phyloP scores from a whole-genome alignment of 2,113 vertebrate species.

The Chunga burmeisteri region DNA sequence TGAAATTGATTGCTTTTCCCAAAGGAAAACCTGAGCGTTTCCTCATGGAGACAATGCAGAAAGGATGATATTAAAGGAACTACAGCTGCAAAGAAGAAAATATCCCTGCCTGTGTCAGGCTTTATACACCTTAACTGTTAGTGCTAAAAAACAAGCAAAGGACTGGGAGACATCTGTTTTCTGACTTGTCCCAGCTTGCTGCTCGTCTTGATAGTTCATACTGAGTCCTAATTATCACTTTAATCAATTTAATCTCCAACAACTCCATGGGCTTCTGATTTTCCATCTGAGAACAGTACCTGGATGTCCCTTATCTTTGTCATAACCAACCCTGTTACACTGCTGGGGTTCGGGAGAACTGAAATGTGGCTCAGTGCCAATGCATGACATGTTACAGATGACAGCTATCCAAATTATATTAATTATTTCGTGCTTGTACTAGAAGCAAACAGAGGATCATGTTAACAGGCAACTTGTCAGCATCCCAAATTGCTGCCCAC shows the following conservation, averaged over 20 bases:
- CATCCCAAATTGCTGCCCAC: not conserved
- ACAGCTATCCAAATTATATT: not conserved
- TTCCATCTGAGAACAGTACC: not conserved
- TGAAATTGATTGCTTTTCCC: not conserved
- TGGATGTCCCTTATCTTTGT: not conserved
- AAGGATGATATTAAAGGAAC: not conserved
- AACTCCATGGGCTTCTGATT: not conserved
- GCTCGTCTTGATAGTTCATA: not conserved
- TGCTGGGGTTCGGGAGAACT: not conserved
- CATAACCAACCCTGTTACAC: not conserved
- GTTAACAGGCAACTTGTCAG: conserved; percentile 1
- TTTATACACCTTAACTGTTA: not conserved
- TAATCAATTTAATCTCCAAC: not conserved
- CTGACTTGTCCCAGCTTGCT: not conserved
- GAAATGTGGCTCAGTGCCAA: not conserved
- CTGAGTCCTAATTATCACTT: not conserved
- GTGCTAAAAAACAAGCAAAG: not conserved
- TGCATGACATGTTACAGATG: not conserved
- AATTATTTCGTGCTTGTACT: not conserved
- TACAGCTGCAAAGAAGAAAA: not conserved
- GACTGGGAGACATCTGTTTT: not conserved
- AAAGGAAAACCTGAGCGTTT: not conserved
- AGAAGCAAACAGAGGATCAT: not conserved
- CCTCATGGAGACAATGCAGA: not conserved
- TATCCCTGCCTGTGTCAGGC: not conserved